Percentiles rank a stretch among this genome's conserved stretches.
These are phyloP conservation scores for Lochmaea capreae DNA, from an alignment of 2,888 invertebrate species.

Conservation along the genomic window DNA sequence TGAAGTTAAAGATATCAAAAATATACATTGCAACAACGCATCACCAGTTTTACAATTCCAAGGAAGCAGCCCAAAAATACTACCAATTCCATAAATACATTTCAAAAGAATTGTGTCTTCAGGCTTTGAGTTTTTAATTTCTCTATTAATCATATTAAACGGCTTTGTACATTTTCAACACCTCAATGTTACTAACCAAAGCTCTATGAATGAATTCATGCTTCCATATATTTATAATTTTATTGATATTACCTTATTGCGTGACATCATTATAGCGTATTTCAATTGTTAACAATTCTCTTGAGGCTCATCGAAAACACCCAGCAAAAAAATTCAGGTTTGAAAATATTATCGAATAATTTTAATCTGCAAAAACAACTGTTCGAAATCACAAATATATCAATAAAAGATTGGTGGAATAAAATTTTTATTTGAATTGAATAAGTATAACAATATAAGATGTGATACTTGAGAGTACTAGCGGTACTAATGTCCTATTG, in stretches of 20 bases:
- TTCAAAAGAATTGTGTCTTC: background rate
- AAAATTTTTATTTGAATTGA: background rate
- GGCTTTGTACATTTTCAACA: background rate
- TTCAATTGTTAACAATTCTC: no score
- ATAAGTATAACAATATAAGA: background rate
- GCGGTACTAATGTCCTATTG: background rate
- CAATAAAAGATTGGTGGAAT: background rate
- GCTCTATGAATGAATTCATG: no score
- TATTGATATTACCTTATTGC: no score
- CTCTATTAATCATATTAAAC: background rate
- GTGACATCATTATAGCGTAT: no score
- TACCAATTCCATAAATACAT: background rate
- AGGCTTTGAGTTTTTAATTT: background rate
- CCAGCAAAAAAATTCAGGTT: no score
- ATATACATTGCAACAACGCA: background rate
- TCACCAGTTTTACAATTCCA: background rate
- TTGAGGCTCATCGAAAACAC: no score
- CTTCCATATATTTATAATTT: background rate
- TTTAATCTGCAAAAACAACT: no score
- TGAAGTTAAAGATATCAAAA: background rate
- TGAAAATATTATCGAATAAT: no score
- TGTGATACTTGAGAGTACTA: background rate
- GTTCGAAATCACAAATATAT: no score
- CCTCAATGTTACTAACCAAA: background rate
- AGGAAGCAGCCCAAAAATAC: background rate